Evolutionary conservation across 2,888 invertebrate genomes (phyloP), one percentile per base, ranked within the genome.

Genomic region (Camptogramma bilineatum): DNA sequence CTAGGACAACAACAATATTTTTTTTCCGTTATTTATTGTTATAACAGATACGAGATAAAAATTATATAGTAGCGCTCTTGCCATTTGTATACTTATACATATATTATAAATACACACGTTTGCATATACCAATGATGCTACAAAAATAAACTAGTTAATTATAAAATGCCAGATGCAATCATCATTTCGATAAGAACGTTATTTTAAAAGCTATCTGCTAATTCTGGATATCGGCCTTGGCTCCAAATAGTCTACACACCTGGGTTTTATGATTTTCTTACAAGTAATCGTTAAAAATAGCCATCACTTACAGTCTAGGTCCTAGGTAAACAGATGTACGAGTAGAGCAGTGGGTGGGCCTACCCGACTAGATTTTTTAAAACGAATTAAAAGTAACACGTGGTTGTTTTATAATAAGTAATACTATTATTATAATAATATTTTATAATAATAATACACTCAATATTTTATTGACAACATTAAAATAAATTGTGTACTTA

Each of bases 261-360:
- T 65, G 57, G 48, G 53, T 50, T 61, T 56, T 28, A 65, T 50
- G 46, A 54, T 53, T 57, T 62, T 57, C 47, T 54, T 39, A 34
- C 39, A 61, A 39, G 57, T 58, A 58, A 53, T 48, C 46, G 53
- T 48, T 52, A 59, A 56, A 62, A 66, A 66, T 66, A 62, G 31
- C 59, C 5, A 56, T 47, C 7, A 19, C 31, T 17, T 54, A 17
- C 44, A 5, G 4, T 24, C n/a, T n/a, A n/a, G 53, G 17, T 16
- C 44, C 46, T 44, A 24, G 16, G 7, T 17, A 10, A 44, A 21
- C 21, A 31, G 28, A 34, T 34, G n/a, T n/a, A n/a, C n/a, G n/a
- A 34, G 31, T 52, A 52, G 18, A 9, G n/a, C 21, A 52, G 52
- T 52, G 19, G 52, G 52, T 39, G 52, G 39, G 28, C 19, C 39